These are phyloP conservation scores for Drosophila quinaria DNA, from an alignment of 2,888 invertebrate genomes.

Conservation along the genomic window DNA sequence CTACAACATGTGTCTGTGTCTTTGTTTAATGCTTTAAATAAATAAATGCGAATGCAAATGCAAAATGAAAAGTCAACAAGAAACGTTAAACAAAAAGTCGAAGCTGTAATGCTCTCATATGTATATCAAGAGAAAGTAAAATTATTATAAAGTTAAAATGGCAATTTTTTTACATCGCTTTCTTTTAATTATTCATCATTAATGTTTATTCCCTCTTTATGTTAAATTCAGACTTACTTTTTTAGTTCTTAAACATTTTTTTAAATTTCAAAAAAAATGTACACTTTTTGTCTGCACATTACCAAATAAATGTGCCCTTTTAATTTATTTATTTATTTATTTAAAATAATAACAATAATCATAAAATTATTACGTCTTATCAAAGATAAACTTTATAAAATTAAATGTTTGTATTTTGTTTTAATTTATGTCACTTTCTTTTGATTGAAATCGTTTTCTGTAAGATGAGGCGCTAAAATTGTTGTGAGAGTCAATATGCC, in stretches of 20 bases:
- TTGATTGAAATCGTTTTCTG: not conserved
- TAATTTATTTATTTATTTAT: too few species aligned
- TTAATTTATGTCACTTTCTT: not conserved
- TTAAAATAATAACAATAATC: too few species aligned
- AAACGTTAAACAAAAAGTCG: constrained; percentile 21
- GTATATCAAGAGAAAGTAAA: not conserved
- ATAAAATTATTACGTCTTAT: too few species aligned
- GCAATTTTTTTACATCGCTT: too few species aligned
- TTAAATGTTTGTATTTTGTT: not conserved
- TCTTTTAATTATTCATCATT: too few species aligned
- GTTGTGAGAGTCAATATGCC: not conserved
- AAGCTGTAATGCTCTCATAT: constrained; percentile 38
- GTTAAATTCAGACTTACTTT: too few species aligned
- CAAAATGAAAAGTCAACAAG: constrained; percentile 57
- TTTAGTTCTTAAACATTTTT: too few species aligned
- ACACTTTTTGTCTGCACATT: too few species aligned
- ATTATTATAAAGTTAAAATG: not conserved
- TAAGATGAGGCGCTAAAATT: not conserved
- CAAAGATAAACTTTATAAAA: not conserved
- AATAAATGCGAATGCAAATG: constrained; percentile 66
- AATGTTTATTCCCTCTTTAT: too few species aligned
- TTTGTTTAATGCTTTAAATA: constrained; percentile 81
- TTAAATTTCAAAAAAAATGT: too few species aligned
- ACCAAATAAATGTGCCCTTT: too few species aligned
- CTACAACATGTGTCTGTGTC: constrained; percentile 70